Evolutionary conservation across 2,888 invertebrate species (phyloP), one percentile per base, ranked within the genome.

Genomic region (Tetragonula carbonaria): DNA sequence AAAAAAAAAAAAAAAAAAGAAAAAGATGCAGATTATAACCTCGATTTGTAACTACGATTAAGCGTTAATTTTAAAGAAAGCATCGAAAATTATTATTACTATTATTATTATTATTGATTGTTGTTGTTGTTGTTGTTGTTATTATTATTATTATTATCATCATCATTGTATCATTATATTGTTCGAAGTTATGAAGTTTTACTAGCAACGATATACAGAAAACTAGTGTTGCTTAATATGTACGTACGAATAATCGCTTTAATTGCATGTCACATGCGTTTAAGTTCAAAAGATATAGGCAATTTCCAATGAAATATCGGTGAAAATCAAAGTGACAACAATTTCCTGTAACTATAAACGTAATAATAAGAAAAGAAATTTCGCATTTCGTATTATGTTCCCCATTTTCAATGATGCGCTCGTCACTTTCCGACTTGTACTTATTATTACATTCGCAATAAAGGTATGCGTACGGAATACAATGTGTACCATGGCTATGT

Each of bases 201-300:
- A 55, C 79, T 63, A 66, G 45, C 65, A 66, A 50, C 82, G 71
- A 65, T 62, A 55, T 51, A n/a, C 21, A 23, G 33, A 67, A 65
- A 68, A 68, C 38, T 79, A 78, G 38, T 14, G 38, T 57, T 70
- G 11, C 53, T 50, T 63, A 4, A 51, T 63, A 59, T 33, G n/a
- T 38, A 51, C 63, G 53, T 33, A n/a, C 62, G 23, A 62, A 74
- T 63, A 86, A 86, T 86, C 78, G 38, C 38, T 38, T 38, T 38
- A 77, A 86, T 81, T 81, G 76, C 77, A 86, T 62, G 70, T 84
- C 74, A 82, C 82, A 81, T 77, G 84, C 78, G 77, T 82, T 71
- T 79, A 73, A 82, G 73, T 80, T 75, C 71, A 79, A 80, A 66
- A 67, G 51, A 73, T 28, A 28, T 77, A 74, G 71, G 67, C 75